phyloP scores from a whole-genome alignment of 1,140 invertebrate species.

The Scaptomyza graminum region DNA sequence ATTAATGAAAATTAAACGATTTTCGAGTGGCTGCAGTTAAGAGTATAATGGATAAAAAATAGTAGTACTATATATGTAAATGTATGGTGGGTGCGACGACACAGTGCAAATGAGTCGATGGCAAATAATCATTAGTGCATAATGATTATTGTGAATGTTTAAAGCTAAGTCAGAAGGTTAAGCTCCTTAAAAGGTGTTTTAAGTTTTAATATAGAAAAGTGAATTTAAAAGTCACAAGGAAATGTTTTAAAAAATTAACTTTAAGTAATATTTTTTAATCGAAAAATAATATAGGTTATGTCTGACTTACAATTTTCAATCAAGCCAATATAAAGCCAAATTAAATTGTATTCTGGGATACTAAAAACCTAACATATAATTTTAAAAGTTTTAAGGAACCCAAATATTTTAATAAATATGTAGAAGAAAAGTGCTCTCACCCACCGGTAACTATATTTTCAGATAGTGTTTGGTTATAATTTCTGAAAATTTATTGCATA shows the following conservation, averaged over 20 bases:
- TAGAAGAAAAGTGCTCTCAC: neutral
- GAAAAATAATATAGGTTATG: too few relatives aligned
- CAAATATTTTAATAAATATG: too few relatives aligned
- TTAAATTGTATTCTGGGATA: too few relatives aligned
- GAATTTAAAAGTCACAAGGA: too few relatives aligned
- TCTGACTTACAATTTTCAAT: too few relatives aligned
- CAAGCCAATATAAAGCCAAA: too few relatives aligned
- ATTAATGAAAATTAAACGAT: conserved; percentile 79
- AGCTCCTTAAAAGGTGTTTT: too few relatives aligned
- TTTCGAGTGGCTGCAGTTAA: conserved; percentile 60
- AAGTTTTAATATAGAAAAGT: too few relatives aligned
- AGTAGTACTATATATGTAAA: neutral
- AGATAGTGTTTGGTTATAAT: neutral
- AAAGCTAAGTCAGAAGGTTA: neutral
- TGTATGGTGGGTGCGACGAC: neutral
- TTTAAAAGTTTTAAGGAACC: too few relatives aligned
- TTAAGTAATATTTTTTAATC: too few relatives aligned
- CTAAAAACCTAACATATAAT: too few relatives aligned
- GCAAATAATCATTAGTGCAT: conserved; percentile 28
- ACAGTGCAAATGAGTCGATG: conserved; percentile 12
- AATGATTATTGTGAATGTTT: conserved; percentile 9
- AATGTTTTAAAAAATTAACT: too few relatives aligned
- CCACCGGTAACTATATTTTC: neutral
- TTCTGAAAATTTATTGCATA: neutral
- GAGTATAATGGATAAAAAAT: conserved; percentile 23